Base-by-base conservation (phyloP, 2,888 invertebrate species). In the Ichneumon xanthorius region DNA sequence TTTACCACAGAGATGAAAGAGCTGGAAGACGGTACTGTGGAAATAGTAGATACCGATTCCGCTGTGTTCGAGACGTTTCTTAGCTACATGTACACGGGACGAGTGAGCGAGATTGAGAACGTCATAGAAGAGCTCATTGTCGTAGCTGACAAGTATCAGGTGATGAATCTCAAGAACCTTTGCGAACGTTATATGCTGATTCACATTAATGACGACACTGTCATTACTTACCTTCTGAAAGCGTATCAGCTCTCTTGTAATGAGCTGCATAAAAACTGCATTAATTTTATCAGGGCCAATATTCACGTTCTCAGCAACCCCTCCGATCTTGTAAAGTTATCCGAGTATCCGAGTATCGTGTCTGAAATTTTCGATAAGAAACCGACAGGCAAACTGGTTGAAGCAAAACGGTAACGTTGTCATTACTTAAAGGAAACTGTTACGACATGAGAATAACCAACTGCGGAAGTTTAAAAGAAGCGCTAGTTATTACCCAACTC, bases 91-190 rank as follows among this genome's bases (percentile, higher is more conserved):
- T 77, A 67, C 40, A 53, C 76, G 5, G 76, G 67, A 14, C 4
- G 55, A 55, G 22, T 77, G 2, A 16, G 37, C 33, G 14, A 67
- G 33, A 53, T 77, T 14, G 40, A 14, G 0, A 19, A 19, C 7
- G 33, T 67, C 0, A 55, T 22, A 6, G 11, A 33, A 0, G 67
- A 67, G 11, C 40, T 77, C 3, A 37, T 67, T 19, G 1, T 77
- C 14, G 67, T 77, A 22, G 76, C 76, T 14, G 53, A 77, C 53
- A 67, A 67, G 40, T 77, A 77, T 67, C 14, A 26, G 16, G 53
- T 77, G 4, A 16, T 33, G 4, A 37, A 53, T 19, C 53, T 76
- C 4, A 50, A 33, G 19, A 7, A 19, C 0, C 1, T 48, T n/a
- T 65, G 65, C 37, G 33, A 50, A 22, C 6, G 22, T 65, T 65